Base-by-base conservation (phyloP, 2,113 vertebrate genomes). In the Planiliza haematocheilus region DNA sequence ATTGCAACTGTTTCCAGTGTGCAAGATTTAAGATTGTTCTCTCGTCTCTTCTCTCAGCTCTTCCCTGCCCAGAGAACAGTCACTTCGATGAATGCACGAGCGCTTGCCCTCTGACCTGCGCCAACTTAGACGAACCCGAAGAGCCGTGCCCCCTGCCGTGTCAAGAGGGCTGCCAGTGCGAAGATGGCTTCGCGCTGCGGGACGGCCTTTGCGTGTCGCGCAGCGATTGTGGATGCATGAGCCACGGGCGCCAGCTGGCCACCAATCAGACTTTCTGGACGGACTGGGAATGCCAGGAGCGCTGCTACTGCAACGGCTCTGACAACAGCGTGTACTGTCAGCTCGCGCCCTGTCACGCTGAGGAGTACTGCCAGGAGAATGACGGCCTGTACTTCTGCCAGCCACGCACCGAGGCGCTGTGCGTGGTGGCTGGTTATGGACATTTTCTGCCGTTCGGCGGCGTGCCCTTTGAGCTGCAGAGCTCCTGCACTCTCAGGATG, bases 261-360 rank as follows among this genome's bases (percentile, higher is more conserved):
- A 97, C 96, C 55, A 97, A 98, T 67, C 95, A 97, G 88, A 98
- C 96, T 56, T 99, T 99, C 84, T 98, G 98, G 98, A 96, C 95
- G 1, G 97, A 99, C 76, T 93, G 95, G 69, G 93, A 98, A 80
- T 99, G 98, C 87, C 96, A 96, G 79, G 95, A 96, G 70, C 96
- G 96, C 83, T 99, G 98, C 94, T 97, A 95, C 88, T 99, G 98
- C 92, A 99, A 99, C 0, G 96, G 97, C 59, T 95, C 97, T 0
- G 97, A 99, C 94, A 99, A 99, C 91, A 95, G 91, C 0, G 94
- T 98, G 1, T 97, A 97, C 91, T 99, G 98, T 6, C 94, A 95
- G 89, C 93, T 91, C 0, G 7, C 91, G 1, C 95, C 96, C 24
- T 99, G 98, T 88, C 93, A 87, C 60, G 88, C 94, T 0, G 96